Evolutionary conservation across 2,888 invertebrate species (phyloP), one percentile per base, ranked within the genome.

Genomic region (Acronicta leporina): DNA sequence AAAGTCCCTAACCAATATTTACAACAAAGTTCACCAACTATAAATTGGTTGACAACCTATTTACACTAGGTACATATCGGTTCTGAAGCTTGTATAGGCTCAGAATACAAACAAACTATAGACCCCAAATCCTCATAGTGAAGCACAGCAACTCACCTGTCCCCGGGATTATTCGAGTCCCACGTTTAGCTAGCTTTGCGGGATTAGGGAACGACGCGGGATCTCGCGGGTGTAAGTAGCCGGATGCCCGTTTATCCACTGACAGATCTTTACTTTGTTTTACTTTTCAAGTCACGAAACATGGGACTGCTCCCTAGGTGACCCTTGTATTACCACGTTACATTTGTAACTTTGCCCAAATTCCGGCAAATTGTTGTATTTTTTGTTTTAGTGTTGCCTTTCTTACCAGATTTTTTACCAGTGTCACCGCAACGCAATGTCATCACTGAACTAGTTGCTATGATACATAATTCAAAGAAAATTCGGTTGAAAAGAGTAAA

Each of bases 241-340:
- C 80, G 81, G 80, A 79, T 79, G 75, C 77, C 77, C 81, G 80
- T 81, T 86, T 84, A 86, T 86, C 83, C 78, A 84, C 79, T 77
- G 79, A 80, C 82, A 81, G 76, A 75, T 77, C 79, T 79, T 75
- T 75, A 80, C 77, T 82, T 81, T 85, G 82, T 84, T 85, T 79
- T 80, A 76, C 77, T 83, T 82, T 77, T 78, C 81, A 72, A 79
- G 83, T 85, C 84, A 81, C 83, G 80, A 73, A 75, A 68, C 62
- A 47, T 48, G 55, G 59, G 66, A 63, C 52, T 51, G 57, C 63
- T 77, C 74, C 63, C 66, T 58, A 68, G 73, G 62, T 77, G 56
- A 66, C 61, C 65, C 41, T 66, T 51, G 33, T 55, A 47, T 30
- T 51, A 51, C 38, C 42, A 20, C 51, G 27, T 20, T 53, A 59